A percentile compares a stretch with the other conserved stretches of the same genome.
phyloP scores from a whole-genome alignment of 37 sponge, comb jelly and placozoan species.

The Tethya wilhelma region DNA sequence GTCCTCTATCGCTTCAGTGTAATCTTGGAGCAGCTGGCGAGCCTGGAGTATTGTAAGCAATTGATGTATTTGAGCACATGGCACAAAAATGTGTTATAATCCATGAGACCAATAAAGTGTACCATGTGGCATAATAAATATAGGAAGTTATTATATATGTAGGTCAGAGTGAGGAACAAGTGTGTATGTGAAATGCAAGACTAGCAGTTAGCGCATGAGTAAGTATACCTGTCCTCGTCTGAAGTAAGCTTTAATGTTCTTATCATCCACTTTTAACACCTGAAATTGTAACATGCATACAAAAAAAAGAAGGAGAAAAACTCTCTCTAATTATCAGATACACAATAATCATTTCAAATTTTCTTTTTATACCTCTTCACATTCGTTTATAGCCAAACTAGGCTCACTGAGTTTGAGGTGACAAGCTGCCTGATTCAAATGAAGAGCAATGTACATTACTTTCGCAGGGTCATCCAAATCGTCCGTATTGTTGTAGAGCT shows the following conservation, averaged over 20 bases:
- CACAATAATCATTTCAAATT: neutral
- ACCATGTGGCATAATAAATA: too few relatives aligned
- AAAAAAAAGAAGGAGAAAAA: neutral
- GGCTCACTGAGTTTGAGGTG: slow-evolving; percentile 76
- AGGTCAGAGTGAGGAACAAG: too few relatives aligned
- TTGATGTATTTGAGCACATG: too few relatives aligned
- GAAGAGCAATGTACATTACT: slow-evolving; percentile 46
- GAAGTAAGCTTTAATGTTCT: slow-evolving; percentile 91
- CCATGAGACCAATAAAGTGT: too few relatives aligned
- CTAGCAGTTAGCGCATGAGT: too few relatives aligned
- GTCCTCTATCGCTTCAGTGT: slow-evolving; percentile 70
- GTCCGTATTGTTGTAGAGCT: slow-evolving; percentile 62
- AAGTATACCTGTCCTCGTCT: slow-evolving; percentile 91
- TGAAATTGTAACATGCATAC: slow-evolving; percentile 9
- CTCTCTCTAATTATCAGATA: neutral
- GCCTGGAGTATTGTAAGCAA: too few relatives aligned
- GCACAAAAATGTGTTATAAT: too few relatives aligned
- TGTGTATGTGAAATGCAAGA: too few relatives aligned
- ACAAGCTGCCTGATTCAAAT: slow-evolving; percentile 83
- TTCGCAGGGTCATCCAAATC: slow-evolving; percentile 64
- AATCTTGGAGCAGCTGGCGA: slow-evolving; percentile 71
- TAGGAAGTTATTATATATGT: too few relatives aligned
- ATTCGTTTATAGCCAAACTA: slow-evolving; percentile 50
- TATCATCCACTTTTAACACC: slow-evolving; percentile 67
- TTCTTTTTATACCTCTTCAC: slow-evolving; percentile 55